Evolutionary conservation across 2,797 vertebrate genomes (phyloP).

Genomic region (Esox lucius): DNA sequence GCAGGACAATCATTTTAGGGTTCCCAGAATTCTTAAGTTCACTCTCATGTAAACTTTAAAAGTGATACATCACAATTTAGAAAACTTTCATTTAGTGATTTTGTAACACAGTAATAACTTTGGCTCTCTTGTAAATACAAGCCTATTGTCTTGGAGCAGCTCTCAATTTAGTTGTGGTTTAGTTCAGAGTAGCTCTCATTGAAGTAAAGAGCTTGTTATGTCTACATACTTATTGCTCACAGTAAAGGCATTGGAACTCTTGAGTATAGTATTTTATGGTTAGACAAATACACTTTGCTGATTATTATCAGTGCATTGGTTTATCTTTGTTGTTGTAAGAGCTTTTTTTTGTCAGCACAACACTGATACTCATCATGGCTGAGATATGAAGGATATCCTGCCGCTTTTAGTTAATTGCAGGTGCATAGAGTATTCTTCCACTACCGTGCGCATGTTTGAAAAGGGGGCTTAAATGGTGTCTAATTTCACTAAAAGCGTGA

Average conservation of each 20-base stretch:
- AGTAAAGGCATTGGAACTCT: neutral
- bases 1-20: conserved; percentile 32
- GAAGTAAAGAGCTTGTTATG: no score
- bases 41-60: conserved; percentile 31
- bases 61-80: neutral
- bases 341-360: neutral
- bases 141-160: neutral
- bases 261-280: neutral
- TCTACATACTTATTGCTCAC: neutral
- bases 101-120: neutral
- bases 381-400: neutral
- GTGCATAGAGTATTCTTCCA: neutral
- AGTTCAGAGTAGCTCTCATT: neutral
- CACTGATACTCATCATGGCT: neutral
- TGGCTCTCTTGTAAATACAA: conserved; percentile 2
- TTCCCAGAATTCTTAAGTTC: conserved; percentile 30
- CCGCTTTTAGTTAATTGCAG: neutral
- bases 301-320: neutral
- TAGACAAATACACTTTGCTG: neutral
- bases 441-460: neutral
- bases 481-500: neutral
- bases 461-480: neutral
- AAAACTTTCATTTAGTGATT: neutral
- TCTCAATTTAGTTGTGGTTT: neutral
- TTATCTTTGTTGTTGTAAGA: neutral